Evolutionary conservation across 2,797 vertebrate genomes (phyloP).

Genomic region (Sebastes hubbsi): DNA sequence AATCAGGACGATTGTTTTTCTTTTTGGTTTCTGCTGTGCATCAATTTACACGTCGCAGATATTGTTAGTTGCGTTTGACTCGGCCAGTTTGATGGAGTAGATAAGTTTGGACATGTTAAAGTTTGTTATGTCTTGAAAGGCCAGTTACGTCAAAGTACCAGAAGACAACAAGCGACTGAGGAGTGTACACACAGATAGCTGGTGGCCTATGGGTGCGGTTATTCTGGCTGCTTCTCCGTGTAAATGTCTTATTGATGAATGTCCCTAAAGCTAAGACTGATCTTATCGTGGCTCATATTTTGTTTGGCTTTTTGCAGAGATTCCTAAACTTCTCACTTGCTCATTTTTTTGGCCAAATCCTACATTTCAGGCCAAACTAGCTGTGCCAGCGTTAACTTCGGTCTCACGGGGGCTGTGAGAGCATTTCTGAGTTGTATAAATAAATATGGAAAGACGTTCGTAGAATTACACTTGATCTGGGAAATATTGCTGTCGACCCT

Average conservation of each 20-base stretch:
- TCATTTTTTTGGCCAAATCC: constrained; percentile 44
- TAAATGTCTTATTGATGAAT: constrained; percentile 54
- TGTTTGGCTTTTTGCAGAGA: constrained; percentile 55
- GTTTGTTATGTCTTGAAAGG: constrained; percentile 13
- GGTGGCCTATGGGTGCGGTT: neutral
- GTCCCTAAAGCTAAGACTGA: constrained; percentile 19
- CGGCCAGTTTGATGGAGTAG: neutral
- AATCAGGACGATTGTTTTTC: constrained; percentile 20
- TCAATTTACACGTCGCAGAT: constrained; percentile 18
- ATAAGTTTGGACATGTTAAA: constrained; percentile 16
- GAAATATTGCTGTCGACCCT: constrained; percentile 57
- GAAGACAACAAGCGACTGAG: neutral
- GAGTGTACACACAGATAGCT: constrained; percentile 13
- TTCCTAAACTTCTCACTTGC: constrained; percentile 51
- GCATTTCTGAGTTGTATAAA: constrained; percentile 61
- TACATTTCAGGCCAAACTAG: constrained; percentile 20
- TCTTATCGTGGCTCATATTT: constrained; percentile 60
- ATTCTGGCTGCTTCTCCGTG: constrained; percentile 41
- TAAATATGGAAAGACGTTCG: constrained; percentile 66
- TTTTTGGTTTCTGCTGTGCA: constrained; percentile 22
- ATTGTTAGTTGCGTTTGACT: constrained; percentile 1
- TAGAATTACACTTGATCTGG: constrained; percentile 64
- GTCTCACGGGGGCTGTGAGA: constrained; percentile 48
- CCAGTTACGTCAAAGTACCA: constrained; percentile 18
- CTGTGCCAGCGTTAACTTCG: constrained; percentile 31